Base-by-base conservation (phyloP, 2,113 vertebrate genomes). In the Brachyhypopomus occidentalis region DNA sequence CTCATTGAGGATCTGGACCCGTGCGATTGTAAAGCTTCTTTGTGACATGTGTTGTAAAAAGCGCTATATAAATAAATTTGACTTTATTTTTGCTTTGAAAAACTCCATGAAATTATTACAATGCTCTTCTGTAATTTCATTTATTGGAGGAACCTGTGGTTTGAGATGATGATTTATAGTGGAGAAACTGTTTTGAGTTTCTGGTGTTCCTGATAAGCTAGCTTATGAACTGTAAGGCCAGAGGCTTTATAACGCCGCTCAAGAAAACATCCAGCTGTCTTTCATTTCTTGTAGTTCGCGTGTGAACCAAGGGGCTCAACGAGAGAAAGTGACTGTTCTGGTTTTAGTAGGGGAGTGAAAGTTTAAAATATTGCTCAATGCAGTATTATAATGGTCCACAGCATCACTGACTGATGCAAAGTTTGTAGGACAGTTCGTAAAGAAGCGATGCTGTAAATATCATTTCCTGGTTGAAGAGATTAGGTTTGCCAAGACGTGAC, bases 231-330 rank as follows among this genome's bases (percentile, higher is more conserved):
- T 25, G 73, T 80, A 0, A 80, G 72, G 2, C 58, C 72, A 3
- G 64, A 71, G 4, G n/a, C 2, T 2, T 60, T 63, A 1, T 16
- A 72, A 2, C 17, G n/a, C 6, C 41, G 27, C 22, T 75, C 56
- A 17, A 75, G 20, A 45, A 27, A 62, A 55, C 20, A 16, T 3
- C 77, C 71, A 17, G 63, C 36, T 52, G 23, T 4, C 16, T 84
- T 64, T 84, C 52, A 75, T 75, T 38, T 63, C 38, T 5, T 12
- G 20, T 19, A 84, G 72, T 16, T 75, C 63, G 22, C 22, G 12
- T 1, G 82, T 79, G 17, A 25, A 80, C 83, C 83, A 80, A 3
- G 72, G 78, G 17, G 78, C 38, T 62, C 64, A 69, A 0, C 6
- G 41, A 2, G 30, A 74, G 48, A 79, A 79, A 2, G 63, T 16